Evolutionary conservation across 2,797 vertebrate genomes (phyloP).

Genomic region (Syndactyla subalaris): DNA sequence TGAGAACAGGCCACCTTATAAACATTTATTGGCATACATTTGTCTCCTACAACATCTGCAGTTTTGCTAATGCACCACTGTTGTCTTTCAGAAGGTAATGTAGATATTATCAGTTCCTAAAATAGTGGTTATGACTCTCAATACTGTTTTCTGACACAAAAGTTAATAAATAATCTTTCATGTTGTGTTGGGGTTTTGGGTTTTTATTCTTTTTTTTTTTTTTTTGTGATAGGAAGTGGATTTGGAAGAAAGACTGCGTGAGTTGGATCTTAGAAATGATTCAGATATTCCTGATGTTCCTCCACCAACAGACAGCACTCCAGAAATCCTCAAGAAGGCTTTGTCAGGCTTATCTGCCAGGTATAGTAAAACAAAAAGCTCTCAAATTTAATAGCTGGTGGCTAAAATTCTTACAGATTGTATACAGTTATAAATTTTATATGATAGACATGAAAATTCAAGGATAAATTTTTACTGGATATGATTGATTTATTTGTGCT

Average conservation of each 20-base stretch:
- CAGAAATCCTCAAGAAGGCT: slow-evolving; percentile 91
- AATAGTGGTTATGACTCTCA: not conserved
- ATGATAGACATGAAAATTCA: not conserved
- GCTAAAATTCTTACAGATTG: not conserved
- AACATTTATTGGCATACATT: not conserved
- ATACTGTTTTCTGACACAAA: not conserved
- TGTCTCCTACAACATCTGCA: not conserved
- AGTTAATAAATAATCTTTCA: not conserved
- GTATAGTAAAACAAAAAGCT: slow-evolving; percentile 70
- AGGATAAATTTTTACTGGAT: not conserved
- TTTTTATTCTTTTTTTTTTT: not conserved
- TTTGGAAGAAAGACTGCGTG: slow-evolving; percentile 85
- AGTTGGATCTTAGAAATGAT: slow-evolving; percentile 86
- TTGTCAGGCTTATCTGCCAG: slow-evolving; percentile 94
- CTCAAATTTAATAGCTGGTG: not conserved
- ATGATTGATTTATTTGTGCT: not conserved
- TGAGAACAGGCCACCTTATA: not conserved
- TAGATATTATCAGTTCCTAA: not conserved
- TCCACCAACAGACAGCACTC: slow-evolving; percentile 88
- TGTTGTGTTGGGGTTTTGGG: not conserved
- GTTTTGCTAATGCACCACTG: not conserved
- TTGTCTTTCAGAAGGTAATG: not conserved
- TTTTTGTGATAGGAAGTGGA: slow-evolving; percentile 83
- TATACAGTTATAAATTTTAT: not conserved
- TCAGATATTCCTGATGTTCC: slow-evolving; percentile 84